These are phyloP conservation scores for Pogoniulus pusillus DNA, from an alignment of 2,797 vertebrate species.

Conservation along the genomic window DNA sequence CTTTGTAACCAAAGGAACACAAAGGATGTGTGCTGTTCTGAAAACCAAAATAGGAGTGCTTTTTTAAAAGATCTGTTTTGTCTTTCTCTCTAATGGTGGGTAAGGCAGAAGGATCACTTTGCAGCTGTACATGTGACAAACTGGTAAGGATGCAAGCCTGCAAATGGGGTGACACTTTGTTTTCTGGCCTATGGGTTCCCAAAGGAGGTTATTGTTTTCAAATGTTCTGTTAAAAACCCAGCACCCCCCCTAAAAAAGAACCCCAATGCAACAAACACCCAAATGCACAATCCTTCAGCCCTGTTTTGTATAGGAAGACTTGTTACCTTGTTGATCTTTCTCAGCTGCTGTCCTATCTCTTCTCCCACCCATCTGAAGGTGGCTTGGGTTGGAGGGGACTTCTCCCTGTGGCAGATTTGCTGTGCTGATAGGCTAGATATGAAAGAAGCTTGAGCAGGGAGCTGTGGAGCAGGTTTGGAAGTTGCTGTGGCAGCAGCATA, in stretches of 20 bases:
- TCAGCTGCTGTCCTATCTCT: background rate
- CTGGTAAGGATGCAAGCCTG: accelerated
- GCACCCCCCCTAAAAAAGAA: too few species aligned
- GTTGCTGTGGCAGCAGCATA: background rate
- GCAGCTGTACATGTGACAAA: background rate
- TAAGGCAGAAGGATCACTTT: background rate
- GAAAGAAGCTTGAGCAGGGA: background rate
- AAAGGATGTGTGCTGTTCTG: background rate
- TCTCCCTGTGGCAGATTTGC: background rate
- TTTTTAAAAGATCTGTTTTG: background rate
- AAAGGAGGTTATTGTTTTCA: background rate
- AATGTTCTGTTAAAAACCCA: background rate
- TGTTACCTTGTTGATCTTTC: background rate
- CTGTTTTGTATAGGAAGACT: background rate
- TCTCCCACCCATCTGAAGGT: slow-evolving; percentile 35
- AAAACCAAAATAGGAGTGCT: background rate
- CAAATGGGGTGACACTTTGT: accelerated
- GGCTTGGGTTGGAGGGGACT: slow-evolving; percentile 35
- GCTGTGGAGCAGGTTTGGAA: slow-evolving; percentile 54
- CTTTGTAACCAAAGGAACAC: background rate
- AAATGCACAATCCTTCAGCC: background rate
- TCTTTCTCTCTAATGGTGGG: background rate
- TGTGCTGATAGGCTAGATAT: background rate
- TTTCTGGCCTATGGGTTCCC: background rate
- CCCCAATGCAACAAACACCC: background rate